These are phyloP conservation scores for Oreonectes daqikongensis DNA, from an alignment of 2,797 vertebrate genomes.

Conservation along the genomic window DNA sequence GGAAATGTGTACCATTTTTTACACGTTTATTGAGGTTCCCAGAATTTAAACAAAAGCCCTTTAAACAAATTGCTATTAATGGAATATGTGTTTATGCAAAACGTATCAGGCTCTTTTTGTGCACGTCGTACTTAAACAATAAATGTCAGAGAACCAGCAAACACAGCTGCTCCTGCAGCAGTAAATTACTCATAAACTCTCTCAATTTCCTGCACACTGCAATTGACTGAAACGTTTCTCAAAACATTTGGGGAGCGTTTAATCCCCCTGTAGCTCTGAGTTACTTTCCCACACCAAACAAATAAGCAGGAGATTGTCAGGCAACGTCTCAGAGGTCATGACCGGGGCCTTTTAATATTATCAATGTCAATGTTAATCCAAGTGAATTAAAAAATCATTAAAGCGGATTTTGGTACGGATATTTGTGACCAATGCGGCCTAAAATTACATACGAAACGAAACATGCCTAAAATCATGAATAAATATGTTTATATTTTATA, in stretches of 20 bases:
- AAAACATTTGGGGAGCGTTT: constrained; percentile 37
- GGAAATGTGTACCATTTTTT: neutral
- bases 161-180: constrained; percentile 52
- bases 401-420: constrained; percentile 1
- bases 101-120: constrained; percentile 1
- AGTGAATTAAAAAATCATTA: constrained; percentile 25
- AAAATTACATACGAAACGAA: neutral
- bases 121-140: constrained; percentile 34
- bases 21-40: constrained; percentile 11
- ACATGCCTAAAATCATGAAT: neutral
- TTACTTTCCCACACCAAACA: constrained; percentile 52
- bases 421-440: neutral
- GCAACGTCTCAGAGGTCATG: constrained; percentile 22
- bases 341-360: constrained; percentile 14
- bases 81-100: constrained; percentile 14
- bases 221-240: constrained; percentile 42
- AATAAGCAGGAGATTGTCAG: constrained; percentile 30
- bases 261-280: constrained; percentile 15
- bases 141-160: constrained; percentile 50
- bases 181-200: constrained; percentile 51
- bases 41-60: constrained; percentile 21
- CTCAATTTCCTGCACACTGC: constrained; percentile 56
- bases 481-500: too few relatives aligned
- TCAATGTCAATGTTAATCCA: constrained; percentile 21
- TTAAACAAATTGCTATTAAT: constrained; percentile 27